phyloP scores from a whole-genome alignment of 2,797 vertebrate species.

The Phaenicophaeus curvirostris region DNA sequence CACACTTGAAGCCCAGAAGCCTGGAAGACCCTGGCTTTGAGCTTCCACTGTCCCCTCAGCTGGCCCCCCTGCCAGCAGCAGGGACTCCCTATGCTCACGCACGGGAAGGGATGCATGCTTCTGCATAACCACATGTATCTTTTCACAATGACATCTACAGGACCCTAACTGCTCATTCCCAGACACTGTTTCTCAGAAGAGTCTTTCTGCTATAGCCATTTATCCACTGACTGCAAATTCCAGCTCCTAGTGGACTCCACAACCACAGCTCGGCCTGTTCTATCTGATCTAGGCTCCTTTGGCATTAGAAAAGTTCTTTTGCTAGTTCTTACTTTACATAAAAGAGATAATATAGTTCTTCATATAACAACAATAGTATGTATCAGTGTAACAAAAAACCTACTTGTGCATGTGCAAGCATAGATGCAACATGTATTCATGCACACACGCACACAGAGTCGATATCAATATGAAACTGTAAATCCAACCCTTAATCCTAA shows the following conservation, averaged over 20 bases:
- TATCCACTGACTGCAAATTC: background rate
- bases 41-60: background rate
- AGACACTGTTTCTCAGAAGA: background rate
- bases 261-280: background rate
- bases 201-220: background rate
- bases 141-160: background rate
- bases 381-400: fast-evolving
- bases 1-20: background rate
- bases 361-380: fast-evolving
- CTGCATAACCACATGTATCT: background rate
- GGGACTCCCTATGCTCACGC: background rate
- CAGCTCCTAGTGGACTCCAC: background rate
- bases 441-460: background rate
- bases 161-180: background rate
- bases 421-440: fast-evolving
- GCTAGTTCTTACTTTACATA: fast-evolving
- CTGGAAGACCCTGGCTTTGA: background rate
- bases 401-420: background rate
- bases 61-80: background rate
- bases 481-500: background rate
- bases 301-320: background rate
- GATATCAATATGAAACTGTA: background rate
- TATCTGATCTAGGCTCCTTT: fast-evolving
- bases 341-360: background rate
- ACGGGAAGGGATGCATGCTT: background rate